phyloP scores from a whole-genome alignment of 1,140 invertebrate species.

The Eurosta solidaginis region DNA sequence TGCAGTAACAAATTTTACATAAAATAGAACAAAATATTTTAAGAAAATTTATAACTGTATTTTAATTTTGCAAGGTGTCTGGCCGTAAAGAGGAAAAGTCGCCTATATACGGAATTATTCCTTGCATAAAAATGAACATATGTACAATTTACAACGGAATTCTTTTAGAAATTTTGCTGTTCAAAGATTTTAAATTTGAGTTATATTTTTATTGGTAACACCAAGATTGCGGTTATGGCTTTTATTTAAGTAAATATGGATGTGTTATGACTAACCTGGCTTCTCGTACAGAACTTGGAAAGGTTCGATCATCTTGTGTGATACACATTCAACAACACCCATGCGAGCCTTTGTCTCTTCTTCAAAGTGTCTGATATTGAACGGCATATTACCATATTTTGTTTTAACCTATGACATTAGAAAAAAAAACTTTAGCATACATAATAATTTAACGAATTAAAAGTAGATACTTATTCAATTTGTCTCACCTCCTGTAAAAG shows the following conservation, averaged over 20 bases:
- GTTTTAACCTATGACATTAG: constrained; percentile 72
- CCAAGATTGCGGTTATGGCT: background rate
- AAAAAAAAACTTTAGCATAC: background rate
- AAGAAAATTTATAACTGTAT: constrained; percentile 31
- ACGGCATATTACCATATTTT: constrained; percentile 94
- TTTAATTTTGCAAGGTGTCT: constrained; percentile 59
- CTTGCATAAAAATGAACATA: constrained; percentile 32
- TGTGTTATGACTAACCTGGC: constrained; percentile 60
- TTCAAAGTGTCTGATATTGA: constrained; percentile 87
- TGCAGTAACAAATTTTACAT: constrained; percentile 28
- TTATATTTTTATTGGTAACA: background rate
- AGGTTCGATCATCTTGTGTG: constrained; percentile 96
- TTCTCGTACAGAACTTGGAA: constrained; percentile 85
- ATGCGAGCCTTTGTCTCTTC: constrained; percentile 97
- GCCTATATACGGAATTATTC: constrained; percentile 55
- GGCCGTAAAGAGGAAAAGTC: constrained; percentile 46
- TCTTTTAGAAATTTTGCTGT: background rate
- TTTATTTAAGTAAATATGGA: background rate
- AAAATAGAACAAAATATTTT: constrained; percentile 30
- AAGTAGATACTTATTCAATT: background rate
- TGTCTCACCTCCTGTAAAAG: constrained; percentile 85
- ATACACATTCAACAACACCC: constrained; percentile 97
- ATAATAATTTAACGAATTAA: background rate
- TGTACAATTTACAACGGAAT: constrained; percentile 10
- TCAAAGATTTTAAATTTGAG: background rate